Evolutionary conservation across 2,888 invertebrate genomes (phyloP).

Genomic region (Stenichneumon culpator): DNA sequence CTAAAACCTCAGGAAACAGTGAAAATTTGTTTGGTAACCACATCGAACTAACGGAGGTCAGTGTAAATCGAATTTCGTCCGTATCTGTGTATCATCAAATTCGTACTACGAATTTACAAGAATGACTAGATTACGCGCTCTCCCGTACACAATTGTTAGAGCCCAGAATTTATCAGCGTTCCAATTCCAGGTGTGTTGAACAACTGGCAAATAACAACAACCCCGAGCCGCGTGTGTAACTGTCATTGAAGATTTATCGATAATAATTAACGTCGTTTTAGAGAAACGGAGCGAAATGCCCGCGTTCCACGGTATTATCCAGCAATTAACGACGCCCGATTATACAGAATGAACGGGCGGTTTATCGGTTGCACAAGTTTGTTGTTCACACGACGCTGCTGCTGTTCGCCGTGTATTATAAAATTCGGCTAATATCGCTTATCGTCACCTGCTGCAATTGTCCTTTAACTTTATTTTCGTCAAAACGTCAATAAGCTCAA

Average conservation of each 20-base stretch:
- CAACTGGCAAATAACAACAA: conserved; percentile 17
- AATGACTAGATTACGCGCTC: conserved; percentile 9
- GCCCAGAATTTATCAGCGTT: conserved; percentile 15
- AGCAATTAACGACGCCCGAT: conserved; percentile 39
- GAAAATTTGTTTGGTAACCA: not conserved
- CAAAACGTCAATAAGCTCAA: conserved; percentile 1
- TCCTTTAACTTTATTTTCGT: too few relatives aligned
- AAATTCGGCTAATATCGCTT: not conserved
- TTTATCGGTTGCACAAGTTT: conserved; percentile 31
- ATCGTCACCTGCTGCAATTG: not conserved
- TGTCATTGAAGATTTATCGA: conserved; percentile 31
- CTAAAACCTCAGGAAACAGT: not conserved
- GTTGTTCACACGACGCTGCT: not conserved
- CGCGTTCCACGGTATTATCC: conserved; percentile 12
- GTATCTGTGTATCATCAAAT: not conserved
- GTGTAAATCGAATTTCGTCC: not conserved
- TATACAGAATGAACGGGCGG: conserved; percentile 35
- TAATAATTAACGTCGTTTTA: conserved; percentile 37
- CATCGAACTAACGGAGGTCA: not conserved
- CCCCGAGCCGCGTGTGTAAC: conserved; percentile 8
- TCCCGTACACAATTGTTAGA: not conserved
- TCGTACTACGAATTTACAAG: conserved; percentile 3
- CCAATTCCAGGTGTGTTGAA: not conserved
- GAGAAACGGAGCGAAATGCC: not conserved
- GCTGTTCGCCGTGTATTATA: not conserved